These are phyloP conservation scores for Meteorus sp. DNA, from an alignment of 1,140 invertebrate species.

Conservation along the genomic window DNA sequence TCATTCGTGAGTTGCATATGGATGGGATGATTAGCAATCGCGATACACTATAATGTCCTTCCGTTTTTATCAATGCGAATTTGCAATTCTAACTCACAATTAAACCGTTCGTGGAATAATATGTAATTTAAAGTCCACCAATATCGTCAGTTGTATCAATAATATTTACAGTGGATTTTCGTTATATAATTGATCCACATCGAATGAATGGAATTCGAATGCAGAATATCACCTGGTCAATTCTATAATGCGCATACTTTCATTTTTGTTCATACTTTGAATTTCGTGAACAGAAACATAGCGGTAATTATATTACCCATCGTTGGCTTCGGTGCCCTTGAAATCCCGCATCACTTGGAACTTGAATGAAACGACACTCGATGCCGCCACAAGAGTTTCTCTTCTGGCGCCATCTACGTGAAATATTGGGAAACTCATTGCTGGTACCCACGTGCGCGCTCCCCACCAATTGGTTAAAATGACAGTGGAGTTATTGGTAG, in stretches of 20 bases:
- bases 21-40: slow-evolving; percentile 35
- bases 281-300: not conserved
- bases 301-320: not conserved
- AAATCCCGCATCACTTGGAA: not conserved
- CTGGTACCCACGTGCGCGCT: slow-evolving; percentile 48
- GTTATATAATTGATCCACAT: no score
- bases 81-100: no score
- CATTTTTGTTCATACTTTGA: not conserved
- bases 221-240: no score
- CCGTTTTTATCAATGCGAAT: slow-evolving; percentile 16
- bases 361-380: slow-evolving; percentile 31
- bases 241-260: no score
- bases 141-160: no score
- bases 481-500: slow-evolving; percentile 20
- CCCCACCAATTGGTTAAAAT: slow-evolving; percentile 27
- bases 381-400: slow-evolving; percentile 33
- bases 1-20: slow-evolving; percentile 36
- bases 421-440: slow-evolving; percentile 31
- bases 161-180: no score
- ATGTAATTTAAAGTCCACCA: not conserved
- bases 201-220: no score
- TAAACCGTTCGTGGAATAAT: slow-evolving; percentile 2
- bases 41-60: slow-evolving; percentile 18
- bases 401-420: slow-evolving; percentile 41
- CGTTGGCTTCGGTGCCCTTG: slow-evolving; percentile 23